These are phyloP conservation scores for Jaculus jaculus DNA, from an alignment of 2,113 vertebrate genomes.

Conservation along the genomic window DNA sequence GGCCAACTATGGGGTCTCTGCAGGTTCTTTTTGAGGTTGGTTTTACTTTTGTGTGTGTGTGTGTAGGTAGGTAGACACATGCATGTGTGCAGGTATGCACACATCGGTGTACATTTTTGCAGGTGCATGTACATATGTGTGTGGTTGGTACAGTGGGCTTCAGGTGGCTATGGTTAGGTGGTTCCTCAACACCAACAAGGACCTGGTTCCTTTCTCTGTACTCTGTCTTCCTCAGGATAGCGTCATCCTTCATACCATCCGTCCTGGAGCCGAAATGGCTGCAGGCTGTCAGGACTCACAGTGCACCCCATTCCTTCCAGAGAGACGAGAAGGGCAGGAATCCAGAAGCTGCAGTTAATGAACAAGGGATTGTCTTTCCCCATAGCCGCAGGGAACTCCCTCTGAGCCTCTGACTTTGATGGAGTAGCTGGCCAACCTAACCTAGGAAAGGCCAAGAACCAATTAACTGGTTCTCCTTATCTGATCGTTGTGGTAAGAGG, in stretches of 20 bases:
- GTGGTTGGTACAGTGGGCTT: no score
- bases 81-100: no score
- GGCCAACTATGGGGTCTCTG: not conserved
- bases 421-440: not conserved
- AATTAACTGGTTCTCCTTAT: not conserved
- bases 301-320: not conserved
- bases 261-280: not conserved
- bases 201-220: not conserved
- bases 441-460: not conserved
- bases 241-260: not conserved
- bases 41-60: not conserved
- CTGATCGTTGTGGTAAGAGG: not conserved
- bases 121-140: no score
- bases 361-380: not conserved
- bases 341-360: not conserved
- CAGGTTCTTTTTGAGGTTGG: not conserved
- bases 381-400: not conserved
- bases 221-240: not conserved
- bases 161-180: not conserved
- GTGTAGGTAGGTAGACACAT: no score
- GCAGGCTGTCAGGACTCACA: not conserved
- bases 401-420: not conserved
- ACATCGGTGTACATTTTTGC: no score
- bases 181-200: not conserved
- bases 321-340: not conserved